Evolutionary conservation across 2,797 vertebrate genomes (phyloP).

Genomic region (Emys orbicularis): DNA sequence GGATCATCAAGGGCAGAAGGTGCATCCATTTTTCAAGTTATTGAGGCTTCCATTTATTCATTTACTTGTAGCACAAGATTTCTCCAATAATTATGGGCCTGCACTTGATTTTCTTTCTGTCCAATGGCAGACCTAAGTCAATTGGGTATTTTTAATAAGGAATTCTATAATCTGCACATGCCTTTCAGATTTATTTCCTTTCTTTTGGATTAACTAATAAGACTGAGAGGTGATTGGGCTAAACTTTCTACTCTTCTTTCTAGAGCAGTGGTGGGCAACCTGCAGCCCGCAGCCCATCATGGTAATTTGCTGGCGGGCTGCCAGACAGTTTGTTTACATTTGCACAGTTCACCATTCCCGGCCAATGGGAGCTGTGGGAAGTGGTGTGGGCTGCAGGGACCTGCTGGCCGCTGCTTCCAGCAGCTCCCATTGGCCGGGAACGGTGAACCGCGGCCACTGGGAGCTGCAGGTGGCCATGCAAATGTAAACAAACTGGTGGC

Average conservation of each 20-base stretch:
- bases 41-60: conserved; percentile 54
- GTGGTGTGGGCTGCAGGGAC: too few species aligned
- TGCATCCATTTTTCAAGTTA: conserved; percentile 54
- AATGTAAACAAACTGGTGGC: too few species aligned
- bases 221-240: neutral
- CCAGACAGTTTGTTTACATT: too few species aligned
- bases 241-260: neutral
- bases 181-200: conserved; percentile 50
- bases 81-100: conserved; percentile 9
- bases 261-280: too few species aligned
- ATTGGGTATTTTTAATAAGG: neutral
- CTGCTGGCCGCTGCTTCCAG: too few species aligned
- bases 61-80: conserved; percentile 36
- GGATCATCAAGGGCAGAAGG: conserved; percentile 56
- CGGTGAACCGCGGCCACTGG: too few species aligned
- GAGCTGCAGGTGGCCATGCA: too few species aligned
- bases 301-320: too few species aligned
- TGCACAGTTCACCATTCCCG: too few species aligned
- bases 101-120: conserved; percentile 56
- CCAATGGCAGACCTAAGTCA: neutral
- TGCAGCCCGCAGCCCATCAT: too few species aligned
- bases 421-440: too few species aligned
- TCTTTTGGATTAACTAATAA: conserved; percentile 26
- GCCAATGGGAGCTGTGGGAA: too few species aligned
- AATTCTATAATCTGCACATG: conserved; percentile 12